phyloP scores from a whole-genome alignment of 2,113 vertebrate species.

The Lophotis ruficrista region DNA sequence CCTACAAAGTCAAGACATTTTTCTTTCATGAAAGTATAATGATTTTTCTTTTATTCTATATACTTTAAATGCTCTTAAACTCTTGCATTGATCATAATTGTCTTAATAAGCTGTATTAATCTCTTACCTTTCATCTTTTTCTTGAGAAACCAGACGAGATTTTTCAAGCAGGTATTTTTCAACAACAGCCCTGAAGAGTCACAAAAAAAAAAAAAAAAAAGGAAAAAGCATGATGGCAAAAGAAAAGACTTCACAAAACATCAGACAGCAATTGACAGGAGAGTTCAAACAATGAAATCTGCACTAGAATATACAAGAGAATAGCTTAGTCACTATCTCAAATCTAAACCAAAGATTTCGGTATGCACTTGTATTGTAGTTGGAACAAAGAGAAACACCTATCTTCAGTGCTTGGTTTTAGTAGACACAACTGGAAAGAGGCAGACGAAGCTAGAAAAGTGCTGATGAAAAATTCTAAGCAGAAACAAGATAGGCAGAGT shows the following conservation, averaged over 20 bases:
- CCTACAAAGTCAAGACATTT: constrained; percentile 68
- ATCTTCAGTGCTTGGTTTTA: neutral
- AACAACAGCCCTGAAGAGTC: constrained; percentile 87
- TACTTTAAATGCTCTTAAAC: neutral
- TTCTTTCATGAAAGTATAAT: neutral
- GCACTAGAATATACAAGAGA: neutral
- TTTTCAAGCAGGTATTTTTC: constrained; percentile 99
- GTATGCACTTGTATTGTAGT: fast-evolving
- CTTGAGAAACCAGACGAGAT: constrained; percentile 94
- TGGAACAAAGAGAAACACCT: neutral
- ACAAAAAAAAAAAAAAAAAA: constrained; percentile 22
- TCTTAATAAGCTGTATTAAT: neutral
- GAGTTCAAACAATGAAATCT: neutral
- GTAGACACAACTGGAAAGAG: neutral
- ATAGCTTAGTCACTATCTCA: neutral
- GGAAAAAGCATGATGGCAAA: neutral
- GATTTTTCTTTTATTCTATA: neutral
- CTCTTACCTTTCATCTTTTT: constrained; percentile 94
- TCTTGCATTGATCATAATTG: neutral
- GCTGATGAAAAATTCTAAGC: neutral
- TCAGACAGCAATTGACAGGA: neutral
- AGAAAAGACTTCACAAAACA: neutral
- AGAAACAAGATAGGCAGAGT: neutral
- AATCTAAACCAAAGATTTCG: neutral
- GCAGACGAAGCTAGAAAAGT: neutral